Conservation (phyloP, 2,113 vertebrate genomes). For the Lepidothrix coronata region DNA sequence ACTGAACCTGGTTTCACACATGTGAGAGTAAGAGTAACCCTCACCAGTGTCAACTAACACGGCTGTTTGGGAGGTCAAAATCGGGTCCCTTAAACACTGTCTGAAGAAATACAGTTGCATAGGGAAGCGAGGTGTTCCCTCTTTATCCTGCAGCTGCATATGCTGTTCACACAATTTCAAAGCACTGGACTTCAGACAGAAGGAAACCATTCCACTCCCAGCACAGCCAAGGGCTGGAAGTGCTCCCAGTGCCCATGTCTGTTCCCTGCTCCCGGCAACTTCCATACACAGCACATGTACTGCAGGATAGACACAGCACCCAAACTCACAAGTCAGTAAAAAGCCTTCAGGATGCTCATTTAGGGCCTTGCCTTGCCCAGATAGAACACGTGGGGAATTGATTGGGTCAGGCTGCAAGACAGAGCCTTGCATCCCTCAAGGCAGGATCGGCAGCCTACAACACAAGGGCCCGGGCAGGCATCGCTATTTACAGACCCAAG, state of each 20-base stretch:
- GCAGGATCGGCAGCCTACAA: neutral
- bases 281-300: rapidly evolving
- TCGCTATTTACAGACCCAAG: neutral
- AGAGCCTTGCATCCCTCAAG: neutral
- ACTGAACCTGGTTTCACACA: neutral
- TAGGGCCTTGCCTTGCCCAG: neutral
- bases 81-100: neutral
- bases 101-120: neutral
- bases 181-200: neutral
- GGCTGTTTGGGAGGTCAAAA: neutral
- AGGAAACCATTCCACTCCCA: neutral
- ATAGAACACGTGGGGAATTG: neutral
- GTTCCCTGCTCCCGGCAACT: neutral
- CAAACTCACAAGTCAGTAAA: neutral
- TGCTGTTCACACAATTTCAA: rapidly evolving
- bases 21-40: neutral
- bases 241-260: neutral
- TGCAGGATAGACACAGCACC: too few relatives aligned
- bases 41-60: neutral
- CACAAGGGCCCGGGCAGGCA: neutral
- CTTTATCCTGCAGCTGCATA: neutral
- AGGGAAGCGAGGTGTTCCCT: neutral
- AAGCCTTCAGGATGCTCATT: neutral
- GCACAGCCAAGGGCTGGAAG: neutral
- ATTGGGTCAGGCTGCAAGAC: too few relatives aligned